Percentiles rank a stretch among this genome's conserved stretches.
These are phyloP conservation scores for Boleophthalmus pectinirostris DNA, from an alignment of 2,113 vertebrate species.

Conservation along the genomic window DNA sequence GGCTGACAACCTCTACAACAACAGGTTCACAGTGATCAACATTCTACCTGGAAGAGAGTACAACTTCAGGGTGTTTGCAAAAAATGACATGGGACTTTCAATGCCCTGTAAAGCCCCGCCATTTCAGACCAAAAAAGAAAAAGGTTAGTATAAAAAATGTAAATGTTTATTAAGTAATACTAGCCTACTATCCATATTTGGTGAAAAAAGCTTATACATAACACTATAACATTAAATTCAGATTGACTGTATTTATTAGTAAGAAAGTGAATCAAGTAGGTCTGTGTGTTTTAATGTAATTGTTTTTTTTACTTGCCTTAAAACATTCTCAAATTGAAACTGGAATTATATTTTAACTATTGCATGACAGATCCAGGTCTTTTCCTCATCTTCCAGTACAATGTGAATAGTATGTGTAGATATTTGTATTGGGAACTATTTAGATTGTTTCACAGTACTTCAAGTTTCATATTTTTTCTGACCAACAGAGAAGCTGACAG, in stretches of 20 bases:
- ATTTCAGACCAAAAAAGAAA: conserved; percentile 76
- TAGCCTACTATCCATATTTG: too few species aligned
- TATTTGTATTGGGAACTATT: neutral
- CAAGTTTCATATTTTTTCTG: conserved; percentile 1
- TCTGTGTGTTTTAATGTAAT: too few species aligned
- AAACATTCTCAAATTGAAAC: too few species aligned
- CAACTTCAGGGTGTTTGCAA: conserved; percentile 87
- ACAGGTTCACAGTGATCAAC: conserved; percentile 82
- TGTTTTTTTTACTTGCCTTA: too few species aligned
- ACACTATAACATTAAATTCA: neutral
- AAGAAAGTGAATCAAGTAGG: too few species aligned
- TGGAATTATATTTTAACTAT: too few species aligned
- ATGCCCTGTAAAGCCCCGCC: conserved; percentile 77
- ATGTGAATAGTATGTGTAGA: neutral
- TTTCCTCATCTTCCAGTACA: neutral
- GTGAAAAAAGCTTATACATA: neutral
- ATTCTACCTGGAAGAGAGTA: conserved; percentile 85
- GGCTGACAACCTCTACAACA: conserved; percentile 84
- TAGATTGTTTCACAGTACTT: too few species aligned
- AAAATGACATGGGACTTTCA: conserved; percentile 85
- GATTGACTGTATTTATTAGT: neutral
- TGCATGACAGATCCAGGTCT: neutral
- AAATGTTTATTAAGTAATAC: neutral
- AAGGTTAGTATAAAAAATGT: conserved; percentile 62
- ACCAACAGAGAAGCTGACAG: conserved; percentile 67